Evolutionary conservation across 2,113 vertebrate species (phyloP).

Genomic region (Delphinapterus leucas): DNA sequence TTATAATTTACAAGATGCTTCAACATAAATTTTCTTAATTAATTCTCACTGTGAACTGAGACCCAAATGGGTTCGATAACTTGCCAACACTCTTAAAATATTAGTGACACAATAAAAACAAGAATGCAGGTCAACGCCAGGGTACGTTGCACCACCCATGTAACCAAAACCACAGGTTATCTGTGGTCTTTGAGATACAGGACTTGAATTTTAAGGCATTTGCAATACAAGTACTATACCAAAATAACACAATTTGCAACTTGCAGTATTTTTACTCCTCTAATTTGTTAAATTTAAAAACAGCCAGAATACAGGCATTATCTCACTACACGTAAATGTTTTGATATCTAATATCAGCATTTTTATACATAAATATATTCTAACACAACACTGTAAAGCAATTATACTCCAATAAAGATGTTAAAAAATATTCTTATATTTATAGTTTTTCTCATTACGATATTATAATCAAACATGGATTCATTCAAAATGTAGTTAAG

Average conservation of each 20-base stretch:
- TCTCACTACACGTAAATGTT: background rate
- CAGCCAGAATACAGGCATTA: background rate
- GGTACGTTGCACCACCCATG: background rate
- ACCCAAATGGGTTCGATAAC: too few relatives aligned
- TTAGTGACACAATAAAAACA: background rate
- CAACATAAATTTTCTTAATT: background rate
- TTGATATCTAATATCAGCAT: background rate
- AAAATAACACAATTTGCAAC: background rate
- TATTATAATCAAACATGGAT: background rate
- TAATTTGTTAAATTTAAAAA: background rate
- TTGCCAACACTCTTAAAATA: background rate
- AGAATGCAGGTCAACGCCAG: rapidly evolving
- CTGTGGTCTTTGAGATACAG: background rate
- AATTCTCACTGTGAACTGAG: background rate
- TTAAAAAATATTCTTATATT: background rate
- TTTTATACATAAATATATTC: background rate
- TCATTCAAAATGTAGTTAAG: background rate
- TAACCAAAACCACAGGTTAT: rapidly evolving
- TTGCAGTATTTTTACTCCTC: background rate
- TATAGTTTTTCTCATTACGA: background rate
- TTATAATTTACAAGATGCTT: background rate
- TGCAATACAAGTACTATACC: background rate
- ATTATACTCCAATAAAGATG: too few relatives aligned
- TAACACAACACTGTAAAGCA: too few relatives aligned
- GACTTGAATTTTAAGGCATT: background rate